These are phyloP conservation scores for human (Homo sapiens) DNA, from an alignment of 2,113 vertebrate genomes.

Conservation along the genomic window GRCh38 chr9:84689001-84689500, in stretches of 20 bases:
- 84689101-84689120: neutral
- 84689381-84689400: neutral
- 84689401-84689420: neutral
- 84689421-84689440: neutral
- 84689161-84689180: neutral
- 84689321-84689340: neutral
- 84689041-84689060: neutral
- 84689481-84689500: neutral
- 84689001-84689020: neutral
- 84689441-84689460: neutral
- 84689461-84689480: neutral
- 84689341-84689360: neutral
- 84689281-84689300: neutral
- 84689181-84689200: neutral
- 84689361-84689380: neutral
- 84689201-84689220: neutral
- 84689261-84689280: rapidly evolving
- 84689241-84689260: neutral
- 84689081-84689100: rapidly evolving
- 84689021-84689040: neutral
- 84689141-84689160: neutral
- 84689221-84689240: neutral
- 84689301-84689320: neutral
- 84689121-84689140: neutral
- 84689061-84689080: neutral